Percentiles rank a stretch among this genome's conserved stretches.
Conservation (phyloP, 2,888 invertebrate genomes). For the Synanthedon formicaeformis region DNA sequence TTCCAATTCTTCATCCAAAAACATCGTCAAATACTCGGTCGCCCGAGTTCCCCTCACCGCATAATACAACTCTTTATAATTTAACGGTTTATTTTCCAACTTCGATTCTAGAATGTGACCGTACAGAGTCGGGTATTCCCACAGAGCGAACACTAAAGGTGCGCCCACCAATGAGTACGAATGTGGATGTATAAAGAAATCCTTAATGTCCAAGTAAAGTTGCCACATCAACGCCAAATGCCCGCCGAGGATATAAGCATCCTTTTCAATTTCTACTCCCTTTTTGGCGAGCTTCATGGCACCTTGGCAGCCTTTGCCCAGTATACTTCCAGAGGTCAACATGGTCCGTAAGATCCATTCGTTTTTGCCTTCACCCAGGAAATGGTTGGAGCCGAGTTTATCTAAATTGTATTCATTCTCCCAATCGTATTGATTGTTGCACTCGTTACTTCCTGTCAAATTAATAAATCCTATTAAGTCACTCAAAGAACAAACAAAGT, state of each 20-base stretch:
- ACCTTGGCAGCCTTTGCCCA: slow-evolving; percentile 55
- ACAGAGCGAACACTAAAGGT: slow-evolving; percentile 43
- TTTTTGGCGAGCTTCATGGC: slow-evolving; percentile 49
- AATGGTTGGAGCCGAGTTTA: slow-evolving; percentile 48
- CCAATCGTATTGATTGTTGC: slow-evolving; percentile 36
- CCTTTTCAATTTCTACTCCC: slow-evolving; percentile 33
- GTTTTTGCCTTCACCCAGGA: slow-evolving; percentile 48
- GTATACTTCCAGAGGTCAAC: slow-evolving; percentile 50
- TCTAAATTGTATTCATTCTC: slow-evolving; percentile 47
- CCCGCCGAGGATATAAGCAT: slow-evolving; percentile 51
- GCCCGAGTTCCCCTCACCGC: slow-evolving; percentile 45
- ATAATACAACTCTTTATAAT: slow-evolving; percentile 48
- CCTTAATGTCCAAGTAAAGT: slow-evolving; percentile 51
- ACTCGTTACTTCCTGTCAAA: slow-evolving; percentile 25
- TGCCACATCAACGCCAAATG: slow-evolving; percentile 59
- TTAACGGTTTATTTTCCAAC: slow-evolving; percentile 33
- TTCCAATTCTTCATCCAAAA: slow-evolving; percentile 45
- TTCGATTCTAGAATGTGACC: slow-evolving; percentile 41
- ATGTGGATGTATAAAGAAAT: slow-evolving; percentile 53
- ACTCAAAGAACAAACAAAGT: too few species aligned
- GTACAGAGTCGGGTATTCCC: slow-evolving; percentile 57
- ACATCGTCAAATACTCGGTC: slow-evolving; percentile 41
- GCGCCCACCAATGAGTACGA: slow-evolving; percentile 53
- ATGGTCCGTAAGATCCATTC: slow-evolving; percentile 54
- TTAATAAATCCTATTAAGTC: not conserved